Conservation (phyloP, 2,888 invertebrate genomes). For the Schrankia costaestrigalis region DNA sequence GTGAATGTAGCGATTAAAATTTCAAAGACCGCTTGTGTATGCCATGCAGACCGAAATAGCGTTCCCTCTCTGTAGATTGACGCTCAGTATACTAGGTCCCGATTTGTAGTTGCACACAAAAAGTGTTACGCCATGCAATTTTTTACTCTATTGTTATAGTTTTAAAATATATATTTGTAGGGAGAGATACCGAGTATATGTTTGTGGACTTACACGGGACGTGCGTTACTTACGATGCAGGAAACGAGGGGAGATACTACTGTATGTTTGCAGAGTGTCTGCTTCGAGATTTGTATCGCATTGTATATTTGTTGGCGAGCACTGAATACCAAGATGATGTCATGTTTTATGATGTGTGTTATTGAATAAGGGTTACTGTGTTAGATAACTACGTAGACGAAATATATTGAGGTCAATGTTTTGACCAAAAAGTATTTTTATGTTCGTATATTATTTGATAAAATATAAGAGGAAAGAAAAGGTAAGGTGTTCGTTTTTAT, state of each 20-base stretch:
- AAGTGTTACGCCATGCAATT: slow-evolving; percentile 35
- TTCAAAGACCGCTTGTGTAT: slow-evolving; percentile 73
- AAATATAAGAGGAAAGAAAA: too few species aligned
- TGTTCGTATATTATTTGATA: too few species aligned
- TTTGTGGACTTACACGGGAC: slow-evolving; percentile 55
- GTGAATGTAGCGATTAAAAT: slow-evolving; percentile 80
- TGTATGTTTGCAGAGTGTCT: slow-evolving; percentile 56
- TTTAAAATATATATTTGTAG: slow-evolving; percentile 31
- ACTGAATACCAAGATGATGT: slow-evolving; percentile 48
- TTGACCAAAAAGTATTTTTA: too few species aligned
- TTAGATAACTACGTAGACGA: too few species aligned
- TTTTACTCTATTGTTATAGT: slow-evolving; percentile 44
- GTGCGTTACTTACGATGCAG: slow-evolving; percentile 67
- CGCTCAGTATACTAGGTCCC: slow-evolving; percentile 49
- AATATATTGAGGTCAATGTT: too few species aligned
- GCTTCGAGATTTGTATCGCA: slow-evolving; percentile 64
- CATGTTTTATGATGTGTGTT: slow-evolving; percentile 50
- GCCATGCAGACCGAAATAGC: slow-evolving; percentile 71
- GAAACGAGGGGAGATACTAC: slow-evolving; percentile 71
- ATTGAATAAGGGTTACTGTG: slow-evolving; percentile 45
- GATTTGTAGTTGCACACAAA: slow-evolving; percentile 30
- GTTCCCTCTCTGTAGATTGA: slow-evolving; percentile 65
- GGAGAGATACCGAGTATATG: slow-evolving; percentile 32
- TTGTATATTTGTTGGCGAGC: slow-evolving; percentile 51
- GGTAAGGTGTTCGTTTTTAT: too few species aligned